phyloP scores from a whole-genome alignment of 2,888 invertebrate genomes.

The Zele albiditarsus region DNA sequence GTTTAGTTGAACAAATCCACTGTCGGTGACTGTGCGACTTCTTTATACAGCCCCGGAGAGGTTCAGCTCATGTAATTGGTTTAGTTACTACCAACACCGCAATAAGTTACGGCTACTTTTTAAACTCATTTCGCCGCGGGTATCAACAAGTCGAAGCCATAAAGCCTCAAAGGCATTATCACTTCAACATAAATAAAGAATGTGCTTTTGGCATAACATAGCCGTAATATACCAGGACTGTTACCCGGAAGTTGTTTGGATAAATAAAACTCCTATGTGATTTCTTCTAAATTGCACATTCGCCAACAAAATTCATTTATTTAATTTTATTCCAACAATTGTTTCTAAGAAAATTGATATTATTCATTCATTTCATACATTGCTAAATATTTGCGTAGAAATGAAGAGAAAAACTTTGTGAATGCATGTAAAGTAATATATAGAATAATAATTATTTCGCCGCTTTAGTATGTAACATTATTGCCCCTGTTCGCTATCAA shows the following conservation, averaged over 20 bases:
- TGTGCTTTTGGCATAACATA: constrained; percentile 57
- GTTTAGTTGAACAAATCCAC: constrained; percentile 65
- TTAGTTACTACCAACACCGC: constrained; percentile 57
- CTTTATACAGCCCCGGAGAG: constrained; percentile 62
- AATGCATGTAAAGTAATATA: not conserved
- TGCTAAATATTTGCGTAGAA: constrained; percentile 7
- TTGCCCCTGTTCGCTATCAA: too few species aligned
- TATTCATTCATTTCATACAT: constrained; percentile 11
- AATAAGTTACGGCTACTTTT: constrained; percentile 61
- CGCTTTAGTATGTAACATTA: too few species aligned
- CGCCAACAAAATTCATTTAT: constrained; percentile 23
- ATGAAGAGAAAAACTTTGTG: not conserved
- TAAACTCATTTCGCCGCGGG: constrained; percentile 65
- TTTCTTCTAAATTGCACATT: constrained; percentile 37
- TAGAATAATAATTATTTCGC: too few species aligned
- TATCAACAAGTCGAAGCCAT: constrained; percentile 57
- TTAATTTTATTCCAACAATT: constrained; percentile 13
- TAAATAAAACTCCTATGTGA: constrained; percentile 40
- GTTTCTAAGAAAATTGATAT: constrained; percentile 21
- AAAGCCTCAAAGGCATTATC: constrained; percentile 57
- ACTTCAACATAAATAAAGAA: constrained; percentile 53
- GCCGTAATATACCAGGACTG: constrained; percentile 52
- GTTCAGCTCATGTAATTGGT: constrained; percentile 63
- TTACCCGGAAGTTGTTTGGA: constrained; percentile 51
- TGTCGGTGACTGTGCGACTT: constrained; percentile 61